These are phyloP conservation scores for Anhinga anhinga DNA, from an alignment of 2,113 vertebrate species.

Conservation along the genomic window DNA sequence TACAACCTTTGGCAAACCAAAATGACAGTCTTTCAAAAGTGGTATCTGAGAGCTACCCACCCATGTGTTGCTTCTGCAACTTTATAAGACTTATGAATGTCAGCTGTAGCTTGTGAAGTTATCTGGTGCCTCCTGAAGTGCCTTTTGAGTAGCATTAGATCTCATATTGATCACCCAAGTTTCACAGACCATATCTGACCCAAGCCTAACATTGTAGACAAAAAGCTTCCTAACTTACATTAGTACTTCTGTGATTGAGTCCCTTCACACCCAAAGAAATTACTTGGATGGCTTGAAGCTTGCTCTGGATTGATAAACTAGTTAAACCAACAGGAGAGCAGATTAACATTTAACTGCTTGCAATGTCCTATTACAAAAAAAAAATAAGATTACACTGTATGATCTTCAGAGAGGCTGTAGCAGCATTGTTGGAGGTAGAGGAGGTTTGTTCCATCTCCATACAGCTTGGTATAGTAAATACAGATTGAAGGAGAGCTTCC, in stretches of 20 bases:
- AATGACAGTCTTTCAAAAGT: background rate
- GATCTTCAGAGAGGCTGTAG: background rate
- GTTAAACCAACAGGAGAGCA: background rate
- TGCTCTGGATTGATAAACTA: background rate
- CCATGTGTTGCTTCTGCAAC: background rate
- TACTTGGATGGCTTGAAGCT: background rate
- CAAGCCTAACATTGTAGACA: background rate
- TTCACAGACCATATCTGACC: background rate
- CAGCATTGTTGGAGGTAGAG: background rate
- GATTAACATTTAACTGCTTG: background rate
- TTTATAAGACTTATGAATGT: background rate
- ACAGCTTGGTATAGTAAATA: background rate
- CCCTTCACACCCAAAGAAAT: background rate
- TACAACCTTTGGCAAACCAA: background rate
- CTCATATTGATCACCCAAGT: background rate
- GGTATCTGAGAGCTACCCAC: background rate
- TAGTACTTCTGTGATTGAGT: background rate
- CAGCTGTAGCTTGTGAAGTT: background rate
- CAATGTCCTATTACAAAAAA: background rate
- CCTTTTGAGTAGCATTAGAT: background rate
- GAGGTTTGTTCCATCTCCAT: background rate
- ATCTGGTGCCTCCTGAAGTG: background rate
- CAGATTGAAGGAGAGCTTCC: background rate
- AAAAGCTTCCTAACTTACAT: background rate
- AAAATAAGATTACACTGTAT: rapidly evolving